These are phyloP conservation scores for Trichonephila clavipes DNA, from an alignment of 1,140 invertebrate genomes.

Conservation along the genomic window DNA sequence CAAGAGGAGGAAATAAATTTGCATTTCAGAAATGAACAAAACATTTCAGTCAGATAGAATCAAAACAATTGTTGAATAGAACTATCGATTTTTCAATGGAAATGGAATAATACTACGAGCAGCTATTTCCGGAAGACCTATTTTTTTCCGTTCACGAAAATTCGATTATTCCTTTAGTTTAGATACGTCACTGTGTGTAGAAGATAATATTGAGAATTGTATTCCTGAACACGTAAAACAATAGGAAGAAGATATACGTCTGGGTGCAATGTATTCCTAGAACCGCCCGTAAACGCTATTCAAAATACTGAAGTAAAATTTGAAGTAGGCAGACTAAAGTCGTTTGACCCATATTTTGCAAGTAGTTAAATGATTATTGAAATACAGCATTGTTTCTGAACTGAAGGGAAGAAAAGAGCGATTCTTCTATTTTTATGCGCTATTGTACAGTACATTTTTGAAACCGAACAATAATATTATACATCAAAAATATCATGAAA, in stretches of 20 bases:
- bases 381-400: not conserved
- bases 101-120: not conserved
- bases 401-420: not conserved
- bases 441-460: too few relatives aligned
- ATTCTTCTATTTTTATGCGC: too few relatives aligned
- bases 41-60: not conserved
- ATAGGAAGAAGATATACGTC: not conserved
- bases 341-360: not conserved
- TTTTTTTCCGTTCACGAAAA: not conserved
- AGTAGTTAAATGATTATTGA: not conserved
- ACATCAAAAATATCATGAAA: too few relatives aligned
- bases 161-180: not conserved
- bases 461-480: too few relatives aligned
- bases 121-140: not conserved
- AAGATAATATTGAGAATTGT: not conserved
- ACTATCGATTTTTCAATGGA: not conserved
- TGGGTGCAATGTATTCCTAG: not conserved
- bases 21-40: not conserved
- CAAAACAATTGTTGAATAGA: not conserved
- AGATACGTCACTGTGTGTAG: not conserved
- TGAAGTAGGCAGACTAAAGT: not conserved
- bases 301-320: not conserved
- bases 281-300: not conserved
- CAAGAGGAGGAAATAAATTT: not conserved
- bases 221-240: not conserved